Evolutionary conservation across 2,888 invertebrate genomes (phyloP).

Genomic region (Laothoe populi): DNA sequence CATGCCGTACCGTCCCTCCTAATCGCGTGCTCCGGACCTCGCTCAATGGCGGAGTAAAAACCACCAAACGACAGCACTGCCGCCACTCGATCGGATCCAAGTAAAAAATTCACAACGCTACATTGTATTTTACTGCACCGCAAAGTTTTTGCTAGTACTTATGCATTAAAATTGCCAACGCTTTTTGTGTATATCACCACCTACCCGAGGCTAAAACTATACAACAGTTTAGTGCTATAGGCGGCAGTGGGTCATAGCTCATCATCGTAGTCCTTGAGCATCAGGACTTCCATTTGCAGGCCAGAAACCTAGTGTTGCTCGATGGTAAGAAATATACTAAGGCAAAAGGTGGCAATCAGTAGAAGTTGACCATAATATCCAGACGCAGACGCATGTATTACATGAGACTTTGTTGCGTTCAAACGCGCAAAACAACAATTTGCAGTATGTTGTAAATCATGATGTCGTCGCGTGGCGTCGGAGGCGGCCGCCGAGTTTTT

Average conservation of each 20-base stretch:
- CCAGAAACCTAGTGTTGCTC: no score
- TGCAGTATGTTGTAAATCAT: not conserved
- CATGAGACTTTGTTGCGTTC: not conserved
- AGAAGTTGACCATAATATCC: not conserved
- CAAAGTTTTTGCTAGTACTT: not conserved
- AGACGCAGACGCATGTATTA: not conserved
- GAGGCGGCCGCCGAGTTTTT: not conserved
- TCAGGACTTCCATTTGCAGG: no score
- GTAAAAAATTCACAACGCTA: not conserved
- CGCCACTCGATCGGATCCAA: not conserved
- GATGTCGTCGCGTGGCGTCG: not conserved
- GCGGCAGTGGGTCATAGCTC: not conserved
- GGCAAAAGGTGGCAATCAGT: not conserved
- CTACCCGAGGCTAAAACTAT: not conserved
- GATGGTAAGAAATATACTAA: no score
- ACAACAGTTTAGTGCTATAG: not conserved
- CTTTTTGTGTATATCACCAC: not conserved
- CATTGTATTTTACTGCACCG: constrained; percentile 13
- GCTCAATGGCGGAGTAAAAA: constrained; percentile 13
- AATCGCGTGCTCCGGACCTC: not conserved
- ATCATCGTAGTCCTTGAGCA: no score
- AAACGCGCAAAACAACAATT: not conserved
- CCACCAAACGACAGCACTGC: not conserved
- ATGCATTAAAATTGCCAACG: not conserved
- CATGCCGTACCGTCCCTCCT: not conserved